Evolutionary conservation across 2,888 invertebrate species (phyloP).

Genomic region (Pyrrhia umbra): DNA sequence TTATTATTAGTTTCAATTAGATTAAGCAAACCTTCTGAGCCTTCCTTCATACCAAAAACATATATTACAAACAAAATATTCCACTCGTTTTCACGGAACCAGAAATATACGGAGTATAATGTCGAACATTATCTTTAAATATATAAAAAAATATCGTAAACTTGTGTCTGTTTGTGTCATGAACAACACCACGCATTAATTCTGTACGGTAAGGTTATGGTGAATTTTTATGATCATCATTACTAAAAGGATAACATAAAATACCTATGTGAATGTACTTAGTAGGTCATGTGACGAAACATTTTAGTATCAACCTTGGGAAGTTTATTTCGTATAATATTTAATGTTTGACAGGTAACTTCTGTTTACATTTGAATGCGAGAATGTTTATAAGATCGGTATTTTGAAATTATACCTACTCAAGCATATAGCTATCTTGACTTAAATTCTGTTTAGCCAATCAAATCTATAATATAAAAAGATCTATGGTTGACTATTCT

Average conservation of each 20-base stretch:
- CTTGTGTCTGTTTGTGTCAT: conserved; percentile 27
- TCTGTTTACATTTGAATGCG: too few relatives aligned
- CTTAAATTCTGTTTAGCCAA: too few relatives aligned
- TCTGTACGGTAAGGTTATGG: conserved; percentile 8
- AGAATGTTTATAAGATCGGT: too few relatives aligned
- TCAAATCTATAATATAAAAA: too few relatives aligned
- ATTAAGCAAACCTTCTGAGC: conserved; percentile 21
- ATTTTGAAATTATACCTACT: too few relatives aligned
- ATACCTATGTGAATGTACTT: background rate
- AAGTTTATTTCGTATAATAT: too few relatives aligned
- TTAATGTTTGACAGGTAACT: background rate
- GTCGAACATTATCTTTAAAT: conserved; percentile 52
- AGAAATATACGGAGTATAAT: conserved; percentile 45
- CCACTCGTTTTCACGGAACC: conserved; percentile 35
- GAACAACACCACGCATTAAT: conserved; percentile 6
- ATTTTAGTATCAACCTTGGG: background rate
- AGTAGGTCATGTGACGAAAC: background rate
- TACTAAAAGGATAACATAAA: background rate
- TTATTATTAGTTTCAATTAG: background rate
- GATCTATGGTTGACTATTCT: too few relatives aligned
- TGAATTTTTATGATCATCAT: conserved; percentile 8
- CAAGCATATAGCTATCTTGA: too few relatives aligned
- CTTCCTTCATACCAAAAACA: background rate
- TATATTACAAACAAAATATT: conserved; percentile 56
- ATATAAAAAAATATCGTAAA: conserved; percentile 44